Base-by-base conservation (phyloP, 2,113 vertebrate genomes). In the Phaetusa simplex region DNA sequence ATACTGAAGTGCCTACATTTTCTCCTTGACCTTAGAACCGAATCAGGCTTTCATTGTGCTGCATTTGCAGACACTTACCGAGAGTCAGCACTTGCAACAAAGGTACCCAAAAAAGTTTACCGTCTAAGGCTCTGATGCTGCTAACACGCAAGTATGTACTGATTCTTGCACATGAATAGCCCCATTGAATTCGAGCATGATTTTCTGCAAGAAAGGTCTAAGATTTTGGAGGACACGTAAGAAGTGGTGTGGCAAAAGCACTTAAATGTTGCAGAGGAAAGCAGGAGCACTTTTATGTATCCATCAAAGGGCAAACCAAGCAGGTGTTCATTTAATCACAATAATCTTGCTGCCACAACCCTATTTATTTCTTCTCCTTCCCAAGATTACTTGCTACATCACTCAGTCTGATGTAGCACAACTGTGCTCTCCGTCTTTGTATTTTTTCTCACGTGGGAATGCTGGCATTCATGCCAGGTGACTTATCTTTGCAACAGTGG, bases 341-440 rank as follows among this genome's bases (percentile, higher is more conserved):
- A 30, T 71, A 82, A 50, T 62, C 74, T 67, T 82, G 21, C 66
- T 90, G 17, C 26, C 20, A 32, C 26, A 67, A 24, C 52, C 56
- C 8, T 43, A n/a, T 69, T 78, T 84, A 34, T 59, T 94, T 76
- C 59, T 69, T 43, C 73, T 61, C 23, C 53, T 87, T 71, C 30
- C 20, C 62, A 40, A 59, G n/a, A 6, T 58, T 38, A 21, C 47
- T 71, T 82, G 27, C 34, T 56, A 3, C 23, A 26, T 76, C 30
- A 45, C 11, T 71, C 13, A 11, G 16, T 66, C 49, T 23, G 27
- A 43, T 53, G 62, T 22, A 76, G 40, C 64, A 23, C 9, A 30
- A 18, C 4, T 0, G 0, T 62, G 34, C 27, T 58, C 14, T 7
- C 26, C 0, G 0, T 7, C 69, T 92, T 72, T 65, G 34, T 38